Conservation (phyloP, 2,797 vertebrate species). For the Menidia menidia region DNA sequence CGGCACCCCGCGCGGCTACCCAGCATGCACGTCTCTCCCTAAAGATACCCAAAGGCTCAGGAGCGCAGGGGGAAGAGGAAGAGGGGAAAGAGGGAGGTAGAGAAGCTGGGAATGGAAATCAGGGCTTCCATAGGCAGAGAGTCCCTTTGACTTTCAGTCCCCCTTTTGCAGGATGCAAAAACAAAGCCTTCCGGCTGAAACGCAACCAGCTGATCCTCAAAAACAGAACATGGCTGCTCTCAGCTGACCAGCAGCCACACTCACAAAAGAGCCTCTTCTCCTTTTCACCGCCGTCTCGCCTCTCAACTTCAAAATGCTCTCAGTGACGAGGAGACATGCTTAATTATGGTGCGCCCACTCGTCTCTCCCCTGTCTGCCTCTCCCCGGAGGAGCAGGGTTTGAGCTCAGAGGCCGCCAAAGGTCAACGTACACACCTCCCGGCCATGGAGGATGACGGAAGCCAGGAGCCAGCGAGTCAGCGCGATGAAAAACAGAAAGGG, state of each 20-base stretch:
- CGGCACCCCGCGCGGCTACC: slow-evolving; percentile 55
- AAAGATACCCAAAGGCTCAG: slow-evolving; percentile 55
- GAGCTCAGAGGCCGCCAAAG: slow-evolving; percentile 66
- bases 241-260: slow-evolving; percentile 27
- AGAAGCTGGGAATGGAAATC: slow-evolving; percentile 76
- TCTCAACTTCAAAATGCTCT: slow-evolving; percentile 52
- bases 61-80: slow-evolving; percentile 36
- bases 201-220: slow-evolving; percentile 26
- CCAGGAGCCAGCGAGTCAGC: slow-evolving; percentile 63
- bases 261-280: not conserved
- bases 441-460: slow-evolving; percentile 63
- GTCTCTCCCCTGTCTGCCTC: slow-evolving; percentile 35
- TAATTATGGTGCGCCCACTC: slow-evolving; percentile 34
- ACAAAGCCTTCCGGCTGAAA: slow-evolving; percentile 48
- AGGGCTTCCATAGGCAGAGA: slow-evolving; percentile 60
- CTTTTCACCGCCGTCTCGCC: not conserved
- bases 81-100: slow-evolving; percentile 42
- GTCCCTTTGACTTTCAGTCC: slow-evolving; percentile 66
- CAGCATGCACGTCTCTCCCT: slow-evolving; percentile 70
- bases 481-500: slow-evolving; percentile 55
- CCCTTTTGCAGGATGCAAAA: slow-evolving; percentile 55
- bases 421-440: slow-evolving; percentile 74
- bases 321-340: slow-evolving; percentile 34
- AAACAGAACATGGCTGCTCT: slow-evolving; percentile 20
- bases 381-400: slow-evolving; percentile 50